Conservation (phyloP, 2,113 vertebrate species). For the Gorsachius goisagi region DNA sequence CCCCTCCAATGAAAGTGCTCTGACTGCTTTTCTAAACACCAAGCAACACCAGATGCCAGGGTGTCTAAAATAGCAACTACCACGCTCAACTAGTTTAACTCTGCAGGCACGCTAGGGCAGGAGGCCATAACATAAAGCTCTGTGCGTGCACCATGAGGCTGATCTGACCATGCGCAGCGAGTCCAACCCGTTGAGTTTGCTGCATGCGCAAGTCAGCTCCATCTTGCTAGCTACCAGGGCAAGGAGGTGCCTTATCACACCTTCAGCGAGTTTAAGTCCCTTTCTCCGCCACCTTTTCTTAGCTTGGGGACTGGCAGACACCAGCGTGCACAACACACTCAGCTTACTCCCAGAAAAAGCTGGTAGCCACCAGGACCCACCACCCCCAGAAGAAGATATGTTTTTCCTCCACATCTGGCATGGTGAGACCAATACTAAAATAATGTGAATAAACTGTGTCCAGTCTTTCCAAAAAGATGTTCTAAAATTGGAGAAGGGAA, state of each 20-base stretch:
- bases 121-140: not conserved
- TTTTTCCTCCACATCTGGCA: not conserved
- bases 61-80: conserved; percentile 64
- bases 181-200: not conserved
- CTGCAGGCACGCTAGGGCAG: conserved; percentile 2
- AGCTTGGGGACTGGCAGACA: not conserved
- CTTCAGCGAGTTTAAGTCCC: not conserved
- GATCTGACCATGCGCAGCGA: not conserved
- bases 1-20: not conserved
- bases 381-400: not conserved
- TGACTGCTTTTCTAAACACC: conserved; percentile 31
- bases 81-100: conserved; percentile 40
- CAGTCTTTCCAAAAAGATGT: not conserved
- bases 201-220: not conserved
- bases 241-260: not conserved
- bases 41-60: conserved; percentile 49
- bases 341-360: not conserved
- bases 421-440: not conserved
- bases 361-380: not conserved
- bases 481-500: not conserved
- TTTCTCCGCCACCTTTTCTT: not conserved
- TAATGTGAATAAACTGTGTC: not conserved
- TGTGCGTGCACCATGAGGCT: not conserved
- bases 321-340: not conserved
- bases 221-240: not conserved